Base-by-base conservation (phyloP, 2,113 vertebrate species). In the Lutjanus erythropterus region DNA sequence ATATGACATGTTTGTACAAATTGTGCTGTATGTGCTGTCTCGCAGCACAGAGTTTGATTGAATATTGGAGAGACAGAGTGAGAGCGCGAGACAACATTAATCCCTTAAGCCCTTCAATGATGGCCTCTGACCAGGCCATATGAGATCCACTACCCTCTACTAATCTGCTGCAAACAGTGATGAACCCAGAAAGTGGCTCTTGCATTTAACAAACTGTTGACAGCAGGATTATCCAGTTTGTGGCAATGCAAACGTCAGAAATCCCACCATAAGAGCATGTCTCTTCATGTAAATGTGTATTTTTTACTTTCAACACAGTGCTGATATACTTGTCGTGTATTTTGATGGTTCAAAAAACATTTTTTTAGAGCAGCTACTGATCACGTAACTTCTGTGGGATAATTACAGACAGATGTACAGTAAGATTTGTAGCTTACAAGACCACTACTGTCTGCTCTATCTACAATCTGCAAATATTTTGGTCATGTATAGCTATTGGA, bases 71-170 rank as follows among this genome's bases (percentile, higher is more conserved):
- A 80, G 78, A 86, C 55, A 70, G 81, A 91, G 84, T 70, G 87
- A 84, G 70, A 89, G 84, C 39, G 14, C 68, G 81, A 86, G 89
- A 91, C 90, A 83, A 93, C 90, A 93, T 94, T 95, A 95, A 95
- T 95, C 94, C 93, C 53, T 94, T 95, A 95, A 95, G 89, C 92
- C 92, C 86, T 94, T 94, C 91, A 92, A 91, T 89, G 91, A 93
- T 94, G 94, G 91, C 92, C 92, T 93, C 91, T 95, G 94, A 94
- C 94, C 92, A 88, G 93, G 86, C 91, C 93, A 91, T 94, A 95
- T 94, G 94, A 95, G 94, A 94, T 94, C 95, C 92, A 92, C 91
- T 93, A 85, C 85, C 89, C 91, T 90, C 78, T 58, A 82, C 92
- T 95, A 95, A 95, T 95, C 94, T 95, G 95, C 78, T 91, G 80